Evolutionary conservation across 1,140 invertebrate species (phyloP).

Genomic region (Hypothenemus hampei): DNA sequence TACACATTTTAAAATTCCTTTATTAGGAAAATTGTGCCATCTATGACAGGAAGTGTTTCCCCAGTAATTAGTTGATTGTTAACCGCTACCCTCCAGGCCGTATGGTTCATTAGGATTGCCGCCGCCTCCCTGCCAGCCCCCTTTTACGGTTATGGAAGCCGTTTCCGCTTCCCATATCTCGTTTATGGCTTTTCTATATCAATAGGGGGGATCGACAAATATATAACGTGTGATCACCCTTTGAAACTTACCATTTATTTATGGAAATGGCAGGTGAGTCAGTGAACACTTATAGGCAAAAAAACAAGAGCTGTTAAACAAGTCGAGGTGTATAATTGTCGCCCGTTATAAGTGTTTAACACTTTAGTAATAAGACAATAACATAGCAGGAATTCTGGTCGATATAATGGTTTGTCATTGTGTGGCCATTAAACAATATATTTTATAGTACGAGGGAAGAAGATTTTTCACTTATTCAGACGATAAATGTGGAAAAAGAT

Average conservation of each 20-base stretch:
- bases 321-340: slow-evolving; percentile 5
- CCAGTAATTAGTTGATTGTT: slow-evolving; percentile 20
- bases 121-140: too few relatives aligned
- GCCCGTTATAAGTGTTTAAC: slow-evolving; percentile 5
- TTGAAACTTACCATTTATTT: too few relatives aligned
- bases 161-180: slow-evolving; percentile 14
- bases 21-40: too few relatives aligned
- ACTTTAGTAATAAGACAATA: slow-evolving; percentile 15
- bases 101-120: slow-evolving; percentile 5
- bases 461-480: background rate
- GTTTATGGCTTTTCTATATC: slow-evolving; percentile 17
- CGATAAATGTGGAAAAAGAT: background rate
- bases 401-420: slow-evolving; percentile 9
- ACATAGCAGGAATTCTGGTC: slow-evolving; percentile 13
- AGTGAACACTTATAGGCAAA: too few relatives aligned
- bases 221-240: slow-evolving; percentile 1
- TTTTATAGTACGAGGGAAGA: background rate
- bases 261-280: background rate
- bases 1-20: too few relatives aligned
- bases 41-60: slow-evolving; percentile 6
- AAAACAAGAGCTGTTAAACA: too few relatives aligned
- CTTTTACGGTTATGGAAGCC: slow-evolving; percentile 19
- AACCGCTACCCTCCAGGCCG: slow-evolving; percentile 1
- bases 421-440: too few relatives aligned
- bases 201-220: slow-evolving; percentile 8